These are phyloP conservation scores for Salminus brasiliensis DNA, from an alignment of 2,113 vertebrate species.

Conservation along the genomic window DNA sequence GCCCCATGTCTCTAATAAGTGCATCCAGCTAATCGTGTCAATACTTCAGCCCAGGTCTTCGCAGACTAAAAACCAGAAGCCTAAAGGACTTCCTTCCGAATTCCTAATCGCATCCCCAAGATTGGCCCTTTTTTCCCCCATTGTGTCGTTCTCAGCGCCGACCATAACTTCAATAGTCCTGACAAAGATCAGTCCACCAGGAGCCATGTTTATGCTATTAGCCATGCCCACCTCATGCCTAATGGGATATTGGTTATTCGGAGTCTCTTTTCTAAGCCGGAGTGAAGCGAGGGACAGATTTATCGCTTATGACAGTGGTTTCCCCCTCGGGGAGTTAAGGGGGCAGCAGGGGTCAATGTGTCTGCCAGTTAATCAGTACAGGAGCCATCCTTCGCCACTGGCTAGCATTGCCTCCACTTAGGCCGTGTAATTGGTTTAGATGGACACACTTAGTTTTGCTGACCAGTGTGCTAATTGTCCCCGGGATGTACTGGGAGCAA, in stretches of 20 bases:
- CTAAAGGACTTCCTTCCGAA: conserved; percentile 13
- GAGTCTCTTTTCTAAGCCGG: conserved; percentile 28
- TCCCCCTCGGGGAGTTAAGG: conserved; percentile 49
- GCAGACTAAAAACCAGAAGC: conserved; percentile 14
- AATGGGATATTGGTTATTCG: conserved; percentile 44
- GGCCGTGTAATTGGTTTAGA: conserved; percentile 53
- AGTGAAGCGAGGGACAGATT: conserved; percentile 46
- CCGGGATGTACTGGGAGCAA: conserved; percentile 43
- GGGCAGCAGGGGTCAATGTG: conserved; percentile 57
- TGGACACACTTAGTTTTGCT: conserved; percentile 55
- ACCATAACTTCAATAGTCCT: conserved; percentile 29
- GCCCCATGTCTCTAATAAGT: conserved; percentile 12
- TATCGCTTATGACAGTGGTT: conserved; percentile 55
- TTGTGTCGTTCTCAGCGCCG: conserved; percentile 11
- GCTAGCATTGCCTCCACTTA: conserved; percentile 52
- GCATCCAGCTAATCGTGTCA: conserved; percentile 21
- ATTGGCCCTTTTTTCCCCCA: conserved; percentile 12
- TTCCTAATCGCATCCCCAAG: conserved; percentile 36
- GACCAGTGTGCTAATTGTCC: conserved; percentile 47
- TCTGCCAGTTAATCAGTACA: conserved; percentile 60
- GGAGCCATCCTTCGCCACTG: conserved; percentile 51
- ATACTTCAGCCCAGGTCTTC: conserved; percentile 7
- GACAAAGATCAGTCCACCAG: conserved; percentile 33
- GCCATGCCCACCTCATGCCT: conserved; percentile 37
- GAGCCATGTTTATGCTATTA: conserved; percentile 49